phyloP scores from a whole-genome alignment of 2,113 vertebrate species.

The Corvus moneduloides region DNA sequence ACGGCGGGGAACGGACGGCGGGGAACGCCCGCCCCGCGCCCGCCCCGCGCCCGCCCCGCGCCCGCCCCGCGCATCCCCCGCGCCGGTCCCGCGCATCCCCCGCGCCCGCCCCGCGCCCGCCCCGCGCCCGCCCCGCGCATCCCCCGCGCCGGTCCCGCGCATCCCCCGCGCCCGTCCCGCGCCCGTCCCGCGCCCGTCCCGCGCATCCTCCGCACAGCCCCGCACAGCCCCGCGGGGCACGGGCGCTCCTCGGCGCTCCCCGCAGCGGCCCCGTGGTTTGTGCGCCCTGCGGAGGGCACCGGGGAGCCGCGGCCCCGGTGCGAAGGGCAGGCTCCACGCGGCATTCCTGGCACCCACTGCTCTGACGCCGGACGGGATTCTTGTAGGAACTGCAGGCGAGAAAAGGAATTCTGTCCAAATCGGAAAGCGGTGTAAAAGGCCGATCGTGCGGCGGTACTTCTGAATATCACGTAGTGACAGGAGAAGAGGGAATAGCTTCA shows the following conservation, averaged over 20 bases:
- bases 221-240: too few relatives aligned
- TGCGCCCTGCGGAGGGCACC: background rate
- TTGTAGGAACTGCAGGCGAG: rapidly evolving
- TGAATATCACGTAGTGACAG: background rate
- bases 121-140: background rate
- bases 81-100: background rate
- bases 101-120: background rate
- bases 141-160: background rate
- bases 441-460: rapidly evolving
- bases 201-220: background rate
- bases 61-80: too few relatives aligned
- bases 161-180: background rate
- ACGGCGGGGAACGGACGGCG: background rate
- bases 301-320: background rate
- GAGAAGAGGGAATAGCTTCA: background rate
- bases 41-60: too few relatives aligned
- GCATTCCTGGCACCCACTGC: rapidly evolving
- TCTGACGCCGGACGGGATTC: rapidly evolving
- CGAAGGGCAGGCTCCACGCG: background rate
- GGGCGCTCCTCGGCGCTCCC: background rate
- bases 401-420: rapidly evolving
- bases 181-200: too few relatives aligned
- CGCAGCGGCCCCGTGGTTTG: background rate
- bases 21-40: background rate
- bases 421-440: background rate